These are phyloP conservation scores for Samia ricini DNA, from an alignment of 1,140 invertebrate species.

Conservation along the genomic window DNA sequence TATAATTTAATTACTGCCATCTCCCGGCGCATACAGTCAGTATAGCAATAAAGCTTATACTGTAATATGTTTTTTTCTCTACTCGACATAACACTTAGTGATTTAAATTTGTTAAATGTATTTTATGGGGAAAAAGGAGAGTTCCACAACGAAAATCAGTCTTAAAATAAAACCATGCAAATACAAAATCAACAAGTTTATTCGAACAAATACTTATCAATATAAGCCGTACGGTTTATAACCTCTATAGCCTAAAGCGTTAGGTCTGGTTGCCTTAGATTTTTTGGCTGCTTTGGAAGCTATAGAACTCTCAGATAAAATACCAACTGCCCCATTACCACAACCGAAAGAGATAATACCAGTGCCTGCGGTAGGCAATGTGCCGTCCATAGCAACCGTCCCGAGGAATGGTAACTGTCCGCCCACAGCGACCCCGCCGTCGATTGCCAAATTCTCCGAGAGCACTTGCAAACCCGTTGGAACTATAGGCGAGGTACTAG, in stretches of 20 bases:
- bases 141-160: background rate
- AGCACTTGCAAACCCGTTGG: slow-evolving; percentile 4
- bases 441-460: slow-evolving; percentile 36
- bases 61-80: no score
- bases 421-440: slow-evolving; percentile 33
- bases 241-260: slow-evolving; percentile 4
- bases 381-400: slow-evolving; percentile 35
- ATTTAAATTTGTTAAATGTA: no score
- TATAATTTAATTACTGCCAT: no score
- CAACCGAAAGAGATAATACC: slow-evolving; percentile 33
- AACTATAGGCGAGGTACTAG: slow-evolving; percentile 36
- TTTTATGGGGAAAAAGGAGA: background rate
- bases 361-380: slow-evolving; percentile 30
- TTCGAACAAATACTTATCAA: background rate
- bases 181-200: slow-evolving; percentile 1
- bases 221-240: background rate
- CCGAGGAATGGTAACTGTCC: slow-evolving; percentile 41
- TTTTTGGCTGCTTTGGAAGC: background rate
- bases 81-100: no score
- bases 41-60: no score
- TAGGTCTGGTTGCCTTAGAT: background rate
- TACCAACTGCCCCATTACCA: slow-evolving; percentile 24
- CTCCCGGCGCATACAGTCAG: no score
- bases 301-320: background rate
- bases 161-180: no score